Evolutionary conservation across 2,113 vertebrate genomes (phyloP).

Genomic region (Rhinolophus ferrumequinum): DNA sequence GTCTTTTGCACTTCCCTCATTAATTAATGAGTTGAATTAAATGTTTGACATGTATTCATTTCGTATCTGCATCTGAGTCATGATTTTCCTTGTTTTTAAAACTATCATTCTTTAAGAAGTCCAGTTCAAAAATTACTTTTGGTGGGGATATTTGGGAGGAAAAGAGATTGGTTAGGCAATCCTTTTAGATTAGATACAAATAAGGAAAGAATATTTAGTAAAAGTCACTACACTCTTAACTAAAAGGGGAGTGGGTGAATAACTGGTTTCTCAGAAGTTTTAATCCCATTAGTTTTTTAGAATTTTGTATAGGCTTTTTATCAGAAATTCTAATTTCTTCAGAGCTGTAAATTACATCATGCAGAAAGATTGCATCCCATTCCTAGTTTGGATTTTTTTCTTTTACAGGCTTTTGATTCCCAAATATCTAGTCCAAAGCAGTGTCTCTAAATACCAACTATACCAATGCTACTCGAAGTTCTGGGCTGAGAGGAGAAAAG

Average conservation of each 20-base stretch:
- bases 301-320: conserved; percentile 15
- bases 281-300: background rate
- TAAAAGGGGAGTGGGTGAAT: background rate
- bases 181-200: background rate
- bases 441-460: background rate
- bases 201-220: background rate
- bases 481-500: background rate
- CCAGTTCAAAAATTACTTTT: background rate
- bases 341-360: background rate
- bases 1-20: background rate
- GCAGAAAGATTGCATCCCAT: background rate
- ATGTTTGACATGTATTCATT: background rate
- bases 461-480: background rate
- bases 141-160: background rate
- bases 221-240: conserved; percentile 15
- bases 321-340: conserved; percentile 33
- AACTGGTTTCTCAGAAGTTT: conserved; percentile 10
- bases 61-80: background rate
- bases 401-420: background rate
- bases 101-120: background rate
- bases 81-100: background rate
- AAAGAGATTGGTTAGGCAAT: background rate
- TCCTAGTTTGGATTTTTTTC: background rate
- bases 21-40: background rate
- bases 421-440: background rate